Conservation (phyloP, 2,797 vertebrate species). For the Pampus argenteus region DNA sequence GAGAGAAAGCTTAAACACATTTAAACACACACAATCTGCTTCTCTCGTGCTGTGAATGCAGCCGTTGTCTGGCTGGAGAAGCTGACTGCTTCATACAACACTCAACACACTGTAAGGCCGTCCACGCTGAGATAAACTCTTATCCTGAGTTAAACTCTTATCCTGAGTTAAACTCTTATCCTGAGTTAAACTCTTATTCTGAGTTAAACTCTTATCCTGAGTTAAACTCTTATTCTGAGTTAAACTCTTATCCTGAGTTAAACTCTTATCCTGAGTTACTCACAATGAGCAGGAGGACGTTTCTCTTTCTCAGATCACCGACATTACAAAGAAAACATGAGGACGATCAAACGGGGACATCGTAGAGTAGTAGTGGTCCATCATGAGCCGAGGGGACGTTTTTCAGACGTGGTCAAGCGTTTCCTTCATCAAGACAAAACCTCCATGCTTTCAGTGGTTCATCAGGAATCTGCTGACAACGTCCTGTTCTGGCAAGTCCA, state of each 20-base stretch:
- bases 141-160: too few species aligned
- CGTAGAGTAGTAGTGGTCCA: not conserved
- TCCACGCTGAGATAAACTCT: not conserved
- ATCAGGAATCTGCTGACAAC: slow-evolving; percentile 49
- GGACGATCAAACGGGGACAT: not conserved
- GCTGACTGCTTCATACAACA: not conserved
- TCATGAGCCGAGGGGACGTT: not conserved
- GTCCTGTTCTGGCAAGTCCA: slow-evolving; percentile 18
- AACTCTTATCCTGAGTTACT: too few species aligned
- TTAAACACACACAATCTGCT: slow-evolving; percentile 37
- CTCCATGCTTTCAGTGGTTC: slow-evolving; percentile 2
- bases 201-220: too few species aligned
- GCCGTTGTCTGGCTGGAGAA: slow-evolving; percentile 15
- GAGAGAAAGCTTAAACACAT: slow-evolving; percentile 15
- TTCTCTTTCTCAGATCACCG: slow-evolving; percentile 2
- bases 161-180: too few species aligned
- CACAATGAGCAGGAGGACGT: not conserved
- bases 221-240: too few species aligned
- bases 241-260: too few species aligned
- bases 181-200: too few species aligned
- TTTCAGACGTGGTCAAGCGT: too few species aligned
- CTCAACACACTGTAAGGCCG: not conserved
- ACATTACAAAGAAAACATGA: not conserved
- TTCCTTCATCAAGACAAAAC: not conserved
- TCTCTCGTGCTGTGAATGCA: slow-evolving; percentile 31